Evolutionary conservation across 2,113 vertebrate genomes (phyloP).

Genomic region (Lanius ludovicianus): DNA sequence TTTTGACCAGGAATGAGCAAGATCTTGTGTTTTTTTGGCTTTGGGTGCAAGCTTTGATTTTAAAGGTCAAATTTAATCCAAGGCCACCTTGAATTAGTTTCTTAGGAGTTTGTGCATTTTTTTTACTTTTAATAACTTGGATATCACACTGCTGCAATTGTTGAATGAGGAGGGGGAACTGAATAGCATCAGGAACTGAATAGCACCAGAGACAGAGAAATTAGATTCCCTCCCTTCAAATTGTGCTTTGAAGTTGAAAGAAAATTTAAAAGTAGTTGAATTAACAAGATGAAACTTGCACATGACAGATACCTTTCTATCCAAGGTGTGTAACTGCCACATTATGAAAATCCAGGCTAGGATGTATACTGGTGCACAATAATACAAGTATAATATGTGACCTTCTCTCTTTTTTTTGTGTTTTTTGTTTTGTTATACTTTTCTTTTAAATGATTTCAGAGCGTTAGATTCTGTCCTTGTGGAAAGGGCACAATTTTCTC

Average conservation of each 20-base stretch:
- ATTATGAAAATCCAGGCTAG: not conserved
- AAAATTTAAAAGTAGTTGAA: not conserved
- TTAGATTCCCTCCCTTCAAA: not conserved
- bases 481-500: conserved; percentile 70
- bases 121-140: not conserved
- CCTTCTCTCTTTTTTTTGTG: not conserved
- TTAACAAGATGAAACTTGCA: not conserved
- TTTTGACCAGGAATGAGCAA: conserved; percentile 18
- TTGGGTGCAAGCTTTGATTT: conserved; percentile 8
- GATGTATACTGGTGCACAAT: not conserved
- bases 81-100: conserved; percentile 8
- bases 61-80: conserved; percentile 54
- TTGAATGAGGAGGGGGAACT: not conserved
- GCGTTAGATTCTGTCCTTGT: conserved; percentile 63
- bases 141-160: not conserved
- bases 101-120: not conserved
- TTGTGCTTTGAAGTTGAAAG: not conserved
- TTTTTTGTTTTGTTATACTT: not conserved
- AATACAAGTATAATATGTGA: not conserved
- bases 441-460: conserved; percentile 32
- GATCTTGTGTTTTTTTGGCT: not conserved
- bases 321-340: not conserved
- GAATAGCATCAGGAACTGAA: not conserved
- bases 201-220: not conserved
- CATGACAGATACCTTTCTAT: not conserved